Evolutionary conservation across 2,113 vertebrate species (phyloP).

Genomic region (Eleginops maclovinus): DNA sequence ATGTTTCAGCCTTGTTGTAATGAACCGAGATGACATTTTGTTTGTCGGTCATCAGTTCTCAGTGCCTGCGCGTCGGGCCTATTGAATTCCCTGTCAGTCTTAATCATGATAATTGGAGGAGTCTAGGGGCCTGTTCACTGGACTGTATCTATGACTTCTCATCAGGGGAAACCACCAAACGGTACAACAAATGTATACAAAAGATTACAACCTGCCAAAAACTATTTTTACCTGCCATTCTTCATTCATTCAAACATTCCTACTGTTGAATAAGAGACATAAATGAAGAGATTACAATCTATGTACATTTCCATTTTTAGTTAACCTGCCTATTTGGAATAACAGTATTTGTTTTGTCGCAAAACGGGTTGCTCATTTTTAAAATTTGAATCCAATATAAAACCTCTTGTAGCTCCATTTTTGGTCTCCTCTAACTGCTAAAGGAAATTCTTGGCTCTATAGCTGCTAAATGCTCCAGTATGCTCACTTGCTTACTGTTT

Average conservation of each 20-base stretch:
- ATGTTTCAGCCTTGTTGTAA: neutral
- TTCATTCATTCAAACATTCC: neutral
- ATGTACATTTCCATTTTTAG: too few relatives aligned
- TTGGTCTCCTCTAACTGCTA: constrained; percentile 10
- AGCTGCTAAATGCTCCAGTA: neutral
- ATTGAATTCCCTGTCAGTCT: constrained; percentile 47
- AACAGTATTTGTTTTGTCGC: too few relatives aligned
- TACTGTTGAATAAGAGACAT: too few relatives aligned
- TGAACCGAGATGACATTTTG: constrained; percentile 14
- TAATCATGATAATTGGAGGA: constrained; percentile 26
- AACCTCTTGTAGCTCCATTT: neutral
- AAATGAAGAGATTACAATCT: too few relatives aligned
- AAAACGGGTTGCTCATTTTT: too few relatives aligned
- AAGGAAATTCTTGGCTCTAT: neutral
- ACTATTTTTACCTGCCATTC: neutral
- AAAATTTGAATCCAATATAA: too few relatives aligned
- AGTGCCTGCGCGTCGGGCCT: constrained; percentile 1
- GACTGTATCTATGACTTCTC: constrained; percentile 29
- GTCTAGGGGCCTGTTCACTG: constrained; percentile 10
- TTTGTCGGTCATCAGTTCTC: constrained; percentile 21
- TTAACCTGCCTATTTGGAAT: too few relatives aligned
- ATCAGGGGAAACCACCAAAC: constrained; percentile 4
- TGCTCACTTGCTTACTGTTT: neutral
- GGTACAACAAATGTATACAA: neutral
- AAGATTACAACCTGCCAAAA: neutral